Evolutionary conservation across 1,140 invertebrate species (phyloP), one percentile per base, ranked within the genome.

Genomic region (Elymnias hypermnestra): DNA sequence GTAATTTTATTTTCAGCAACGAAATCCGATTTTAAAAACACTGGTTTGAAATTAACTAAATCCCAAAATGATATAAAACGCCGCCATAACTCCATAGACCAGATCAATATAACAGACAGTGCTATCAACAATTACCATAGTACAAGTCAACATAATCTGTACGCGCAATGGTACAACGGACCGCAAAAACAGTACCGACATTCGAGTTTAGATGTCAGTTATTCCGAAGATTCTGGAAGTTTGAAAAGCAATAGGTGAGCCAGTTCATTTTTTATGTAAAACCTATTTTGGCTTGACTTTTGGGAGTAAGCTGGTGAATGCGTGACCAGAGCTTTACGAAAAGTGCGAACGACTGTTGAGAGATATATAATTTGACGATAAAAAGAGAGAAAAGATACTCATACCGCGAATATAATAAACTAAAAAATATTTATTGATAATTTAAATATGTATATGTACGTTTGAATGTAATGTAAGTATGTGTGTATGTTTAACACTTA

Each of bases 11-110:
- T 75, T 76, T 15, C 51, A 83, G 79, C 63, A 12, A 29, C 66
- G 19, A 81, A 79, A 55, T 53, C 65, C n/a, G 79, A 79, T n/a
- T 22, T 65, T 13, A 72, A 63, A 52, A 52, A 53, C 8, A 55
- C 74, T 10, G 73, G 67, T 8, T 26, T 78, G 1, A 83, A 77
- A 43, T 29, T 72, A 1, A 49, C 74, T 8, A 81, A 74, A 54
- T 56, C 64, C 5, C 60, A 61, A 29, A 23, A 38, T 2, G 81
- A 81, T 8, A 19, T 66, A 5, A 82, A 82, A 21, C 92, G 89
- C 53, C 87, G 88, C 46, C 67, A 87, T 73, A 60, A 89, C 67
- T 83, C 87, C 12, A 70, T 88, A 23, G 88, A 91, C 66, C 85
- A 91, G 36, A 66, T 76, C 10, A 86, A 76, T 39, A 36, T 58